Evolutionary conservation across 2,797 vertebrate species (phyloP), one percentile per base, ranked within the genome.

Genomic region (Pelochelys cantorii): DNA sequence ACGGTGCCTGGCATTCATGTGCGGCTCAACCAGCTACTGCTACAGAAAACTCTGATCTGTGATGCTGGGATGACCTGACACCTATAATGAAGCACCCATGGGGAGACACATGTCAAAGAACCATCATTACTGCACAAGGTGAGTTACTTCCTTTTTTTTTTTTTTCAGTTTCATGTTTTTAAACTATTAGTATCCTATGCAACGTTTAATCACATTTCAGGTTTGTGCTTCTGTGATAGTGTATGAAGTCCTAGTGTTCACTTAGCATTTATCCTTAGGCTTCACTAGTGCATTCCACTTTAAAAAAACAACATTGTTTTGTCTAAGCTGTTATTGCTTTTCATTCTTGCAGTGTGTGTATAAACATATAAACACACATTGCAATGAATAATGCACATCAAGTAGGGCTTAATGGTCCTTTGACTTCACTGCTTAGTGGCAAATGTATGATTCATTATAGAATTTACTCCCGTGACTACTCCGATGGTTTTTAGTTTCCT

Each of bases 251-350:
- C 14, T 12, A 74, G 59, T 11, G 68, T 14, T 79, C 88, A 4
- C 12, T 78, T 82, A 71, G 1, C 1, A 83, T 83, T 92, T 71
- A 37, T 62, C 48, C 11, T 7, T 83, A 37, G 27, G 42, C 57
- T 89, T 86, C 88, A 12, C 74, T 20, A 52, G 60, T 68, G 87
- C 78, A 79, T 52, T 52, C 29, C 81, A 10, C 57, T 84, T 52
- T 77, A 31, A 1, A 74, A n/a, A 75, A 54, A 15, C 53, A 13
- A 48, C 12, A 14, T 23, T 75, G 71, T 75, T 75, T 23, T 27
- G 37, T 75, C 12, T 77, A 27, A 77, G 22, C 74, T 77, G 23
- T 77, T 77, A 77, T 2, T 65, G 0, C 1, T 83, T 92, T 87
- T 1, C 20, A 2, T 0, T 18, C 4, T 25, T 10, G 5, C 15